Conservation (phyloP, 2,113 vertebrate genomes). For the Cairina moschata region DNA sequence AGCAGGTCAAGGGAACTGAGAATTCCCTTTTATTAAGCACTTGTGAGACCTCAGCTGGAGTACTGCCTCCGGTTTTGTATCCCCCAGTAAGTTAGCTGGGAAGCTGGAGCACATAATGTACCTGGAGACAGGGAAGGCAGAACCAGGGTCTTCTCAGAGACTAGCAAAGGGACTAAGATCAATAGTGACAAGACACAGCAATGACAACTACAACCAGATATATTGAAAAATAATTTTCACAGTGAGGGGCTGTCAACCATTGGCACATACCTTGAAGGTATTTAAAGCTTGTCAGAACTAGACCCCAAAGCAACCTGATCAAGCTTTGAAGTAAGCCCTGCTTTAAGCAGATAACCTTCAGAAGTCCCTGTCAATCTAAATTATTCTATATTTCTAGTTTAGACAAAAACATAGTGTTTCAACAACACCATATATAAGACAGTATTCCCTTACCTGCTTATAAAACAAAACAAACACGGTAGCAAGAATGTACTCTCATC, state of each 20-base stretch:
- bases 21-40: not conserved
- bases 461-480: not conserved
- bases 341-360: not conserved
- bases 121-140: not conserved
- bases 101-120: not conserved
- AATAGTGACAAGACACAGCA: not conserved
- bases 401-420: not conserved
- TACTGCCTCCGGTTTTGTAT: not conserved
- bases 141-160: rapidly evolving
- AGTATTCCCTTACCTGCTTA: not conserved
- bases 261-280: not conserved
- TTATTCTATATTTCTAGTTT: not conserved
- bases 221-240: no score
- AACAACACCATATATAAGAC: not conserved
- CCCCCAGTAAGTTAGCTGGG: not conserved
- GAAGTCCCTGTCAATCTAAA: not conserved
- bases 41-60: no score
- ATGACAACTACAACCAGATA: not conserved
- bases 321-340: not conserved
- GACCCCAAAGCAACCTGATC: not conserved
- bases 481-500: not conserved
- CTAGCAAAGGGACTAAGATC: not conserved
- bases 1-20: not conserved
- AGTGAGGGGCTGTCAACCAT: not conserved
- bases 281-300: not conserved